A percentile compares a stretch with the other conserved stretches of the same genome.
Evolutionary conservation across 1,140 invertebrate species (phyloP).

Genomic region (Plutomurus gul): DNA sequence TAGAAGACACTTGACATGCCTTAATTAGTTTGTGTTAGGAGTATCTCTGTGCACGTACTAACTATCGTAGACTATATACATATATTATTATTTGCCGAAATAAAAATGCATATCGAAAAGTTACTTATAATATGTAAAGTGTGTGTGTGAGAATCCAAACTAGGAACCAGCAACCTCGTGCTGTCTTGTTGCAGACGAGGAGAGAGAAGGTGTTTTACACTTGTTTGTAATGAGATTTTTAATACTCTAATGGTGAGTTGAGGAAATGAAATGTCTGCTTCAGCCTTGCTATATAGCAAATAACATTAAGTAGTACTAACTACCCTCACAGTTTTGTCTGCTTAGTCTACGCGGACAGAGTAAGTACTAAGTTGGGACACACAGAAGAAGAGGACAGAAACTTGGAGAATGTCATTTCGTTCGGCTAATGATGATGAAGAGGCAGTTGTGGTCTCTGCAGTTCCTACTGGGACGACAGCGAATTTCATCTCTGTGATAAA

Average conservation of each 20-base stretch:
- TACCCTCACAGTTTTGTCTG: background rate
- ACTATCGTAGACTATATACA: too few species aligned
- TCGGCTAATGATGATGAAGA: constrained; percentile 13
- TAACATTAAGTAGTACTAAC: too few species aligned
- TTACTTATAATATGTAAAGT: too few species aligned
- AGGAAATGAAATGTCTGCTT: background rate
- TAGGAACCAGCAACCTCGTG: background rate
- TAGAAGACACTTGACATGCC: too few species aligned
- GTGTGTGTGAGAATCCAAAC: too few species aligned
- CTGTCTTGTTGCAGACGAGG: background rate
- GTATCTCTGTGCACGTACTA: too few species aligned
- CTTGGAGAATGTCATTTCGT: constrained; percentile 27
- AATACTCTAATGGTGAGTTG: constrained; percentile 8
- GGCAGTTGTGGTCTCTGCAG: background rate
- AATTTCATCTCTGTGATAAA: background rate
- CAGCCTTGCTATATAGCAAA: background rate
- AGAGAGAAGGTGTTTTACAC: constrained; percentile 8
- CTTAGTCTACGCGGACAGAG: too few species aligned
- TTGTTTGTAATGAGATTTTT: background rate
- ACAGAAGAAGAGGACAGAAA: background rate
- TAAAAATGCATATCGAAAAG: too few species aligned
- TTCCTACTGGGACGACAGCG: background rate
- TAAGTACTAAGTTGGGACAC: too few species aligned
- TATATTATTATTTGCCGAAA: too few species aligned
- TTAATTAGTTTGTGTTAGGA: too few species aligned